These are phyloP conservation scores for Agrochola litura DNA, from an alignment of 2,888 invertebrate genomes.

Conservation along the genomic window DNA sequence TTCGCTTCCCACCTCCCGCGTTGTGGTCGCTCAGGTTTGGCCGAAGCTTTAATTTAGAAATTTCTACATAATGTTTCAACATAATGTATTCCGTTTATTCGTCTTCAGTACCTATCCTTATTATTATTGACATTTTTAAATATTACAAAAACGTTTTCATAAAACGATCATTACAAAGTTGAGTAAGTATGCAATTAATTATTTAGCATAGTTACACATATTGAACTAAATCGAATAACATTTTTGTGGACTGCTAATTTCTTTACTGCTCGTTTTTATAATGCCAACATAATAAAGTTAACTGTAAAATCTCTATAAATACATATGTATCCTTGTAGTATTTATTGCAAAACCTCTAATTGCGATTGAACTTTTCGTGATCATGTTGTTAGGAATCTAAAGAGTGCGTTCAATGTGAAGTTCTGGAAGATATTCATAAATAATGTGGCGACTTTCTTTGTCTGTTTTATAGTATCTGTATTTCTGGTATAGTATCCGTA, in stretches of 20 bases:
- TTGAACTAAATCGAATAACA: conserved; percentile 11
- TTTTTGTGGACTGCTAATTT: background rate
- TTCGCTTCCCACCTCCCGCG: too few relatives aligned
- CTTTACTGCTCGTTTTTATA: conserved; percentile 40
- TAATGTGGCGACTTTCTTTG: background rate
- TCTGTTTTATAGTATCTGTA: background rate
- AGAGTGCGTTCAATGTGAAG: background rate
- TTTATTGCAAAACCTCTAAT: conserved; percentile 33
- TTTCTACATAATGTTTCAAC: background rate
- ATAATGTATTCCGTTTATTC: background rate
- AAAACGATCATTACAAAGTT: background rate
- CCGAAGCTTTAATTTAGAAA: too few relatives aligned
- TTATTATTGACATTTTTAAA: background rate
- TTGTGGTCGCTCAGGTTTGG: too few relatives aligned
- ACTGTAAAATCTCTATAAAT: conserved; percentile 16
- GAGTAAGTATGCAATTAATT: conserved; percentile 8
- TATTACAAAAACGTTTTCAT: background rate
- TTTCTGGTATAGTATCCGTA: too few relatives aligned
- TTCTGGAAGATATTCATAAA: background rate
- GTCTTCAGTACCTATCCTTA: background rate
- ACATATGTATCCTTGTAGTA: conserved; percentile 13
- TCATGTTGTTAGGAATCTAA: background rate
- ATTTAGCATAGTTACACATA: background rate
- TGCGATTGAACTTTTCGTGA: conserved; percentile 8
- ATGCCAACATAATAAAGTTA: conserved; percentile 34